Evolutionary conservation across 2,113 vertebrate genomes (phyloP), one percentile per base, ranked within the genome.

Genomic region (Chaetodon trifascialis): DNA sequence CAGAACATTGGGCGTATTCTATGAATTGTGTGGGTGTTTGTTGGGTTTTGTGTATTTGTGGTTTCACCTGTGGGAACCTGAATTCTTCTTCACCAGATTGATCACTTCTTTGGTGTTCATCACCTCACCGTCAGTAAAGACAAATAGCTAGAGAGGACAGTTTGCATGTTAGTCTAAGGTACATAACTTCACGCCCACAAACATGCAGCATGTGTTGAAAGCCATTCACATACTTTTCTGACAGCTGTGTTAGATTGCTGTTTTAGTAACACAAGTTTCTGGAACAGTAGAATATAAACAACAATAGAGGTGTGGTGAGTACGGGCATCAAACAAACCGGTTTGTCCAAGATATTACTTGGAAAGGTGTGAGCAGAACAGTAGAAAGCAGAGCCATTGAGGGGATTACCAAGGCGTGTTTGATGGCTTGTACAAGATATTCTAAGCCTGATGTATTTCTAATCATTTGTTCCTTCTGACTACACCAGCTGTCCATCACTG

Each of bases 51-150:
- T 54, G 49, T 62, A 14, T 5, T 38, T 42, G 30, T 78, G 2
- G 9, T 52, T 79, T 79, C 90, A 96, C 97, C 96, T 95, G 94
- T 98, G 97, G 8, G 87, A 92, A n/a, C 74, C 66, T 21, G 83
- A 60, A 71, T 97, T 92, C 30, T 4, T 85, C 68, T 65, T 91
- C 76, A 97, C 96, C 86, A 96, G 91, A 30, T 85, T 56, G 11
- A 96, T 92, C 30, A 97, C 93, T 14, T 91, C 78, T 76, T 94
- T 95, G 16, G 96, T 96, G 79, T 95, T 95, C 3, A 0, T 21
- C 62, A 97, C 96, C 86, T 97, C 96, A 80, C 97, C 96, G 54
- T 98, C 97, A 51, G 96, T 98, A 68, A 98, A 98, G 79, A 97
- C 88, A 86, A 98, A 97, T 12, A 97, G 76, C 97, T 98, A 79